Conservation (phyloP, 2,888 invertebrate species). For the Mesorhabditis belari region DNA sequence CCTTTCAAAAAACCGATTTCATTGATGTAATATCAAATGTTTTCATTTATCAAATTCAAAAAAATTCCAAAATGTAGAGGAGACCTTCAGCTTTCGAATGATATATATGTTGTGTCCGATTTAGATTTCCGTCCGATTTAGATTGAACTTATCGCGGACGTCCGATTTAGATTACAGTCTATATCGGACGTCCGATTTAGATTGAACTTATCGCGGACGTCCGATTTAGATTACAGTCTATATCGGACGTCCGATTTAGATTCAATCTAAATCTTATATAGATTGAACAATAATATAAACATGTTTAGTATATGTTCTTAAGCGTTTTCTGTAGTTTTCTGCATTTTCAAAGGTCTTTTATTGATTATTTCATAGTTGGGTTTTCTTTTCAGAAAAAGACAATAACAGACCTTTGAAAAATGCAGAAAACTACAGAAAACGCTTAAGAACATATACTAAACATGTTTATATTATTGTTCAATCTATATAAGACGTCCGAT, state of each 20-base stretch:
- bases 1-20: too few species aligned
- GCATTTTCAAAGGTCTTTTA: too few species aligned
- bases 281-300: not conserved
- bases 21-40: too few species aligned
- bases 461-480: not conserved
- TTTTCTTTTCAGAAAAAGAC: too few species aligned
- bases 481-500: not conserved
- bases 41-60: too few species aligned
- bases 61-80: too few species aligned
- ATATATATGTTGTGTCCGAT: not conserved
- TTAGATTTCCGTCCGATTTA: not conserved
- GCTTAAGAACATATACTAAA: not conserved
- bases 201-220: not conserved
- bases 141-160: not conserved
- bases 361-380: too few species aligned
- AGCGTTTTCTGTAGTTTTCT: too few species aligned
- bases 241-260: not conserved
- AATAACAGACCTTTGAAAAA: not conserved
- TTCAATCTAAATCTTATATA: not conserved
- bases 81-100: not conserved
- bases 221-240: not conserved
- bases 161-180: too few species aligned
- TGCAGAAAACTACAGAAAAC: not conserved
- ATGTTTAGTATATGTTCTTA: too few species aligned
- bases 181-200: not conserved